These are phyloP conservation scores for Scomber scombrus DNA, from an alignment of 2,113 vertebrate species.

Conservation along the genomic window DNA sequence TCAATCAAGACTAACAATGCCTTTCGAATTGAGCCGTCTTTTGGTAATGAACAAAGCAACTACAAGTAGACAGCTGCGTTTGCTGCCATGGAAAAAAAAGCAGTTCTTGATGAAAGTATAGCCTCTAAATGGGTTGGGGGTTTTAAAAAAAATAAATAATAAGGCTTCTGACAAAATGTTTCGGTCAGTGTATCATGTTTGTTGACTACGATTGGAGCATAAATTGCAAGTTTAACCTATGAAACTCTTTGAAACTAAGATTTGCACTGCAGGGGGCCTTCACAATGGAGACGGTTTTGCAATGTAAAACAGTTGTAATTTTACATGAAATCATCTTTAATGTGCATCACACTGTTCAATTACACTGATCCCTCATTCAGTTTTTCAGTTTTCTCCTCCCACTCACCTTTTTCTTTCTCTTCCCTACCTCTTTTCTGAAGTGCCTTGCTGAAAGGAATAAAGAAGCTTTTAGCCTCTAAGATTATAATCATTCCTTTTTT, in stretches of 20 bases:
- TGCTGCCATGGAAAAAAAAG: too few relatives aligned
- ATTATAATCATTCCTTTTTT: slow-evolving; percentile 64
- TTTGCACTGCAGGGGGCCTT: slow-evolving; percentile 18
- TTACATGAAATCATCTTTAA: slow-evolving; percentile 46
- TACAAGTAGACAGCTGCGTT: too few relatives aligned
- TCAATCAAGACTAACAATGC: too few relatives aligned
- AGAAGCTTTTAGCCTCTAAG: slow-evolving; percentile 65
- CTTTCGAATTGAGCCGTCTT: too few relatives aligned
- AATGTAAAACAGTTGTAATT: slow-evolving; percentile 21
- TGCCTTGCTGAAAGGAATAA: slow-evolving; percentile 43
- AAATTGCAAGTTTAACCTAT: slow-evolving; percentile 24
- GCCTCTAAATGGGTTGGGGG: too few relatives aligned
- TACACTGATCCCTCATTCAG: slow-evolving; percentile 37
- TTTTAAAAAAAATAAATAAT: too few relatives aligned
- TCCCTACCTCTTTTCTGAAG: slow-evolving; percentile 42
- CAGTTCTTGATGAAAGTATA: too few relatives aligned
- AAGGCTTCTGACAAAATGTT: neutral
- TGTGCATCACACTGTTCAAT: slow-evolving; percentile 40
- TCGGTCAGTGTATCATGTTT: neutral
- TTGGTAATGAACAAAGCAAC: too few relatives aligned
- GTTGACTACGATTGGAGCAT: neutral
- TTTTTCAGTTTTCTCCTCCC: slow-evolving; percentile 6
- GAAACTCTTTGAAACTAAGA: neutral
- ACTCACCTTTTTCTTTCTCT: slow-evolving; percentile 37
- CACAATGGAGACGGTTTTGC: neutral